A percentile compares a stretch with the other conserved stretches of the same genome.
phyloP scores from a whole-genome alignment of 2,797 vertebrate species.

The Tragelaphus eurycerus region DNA sequence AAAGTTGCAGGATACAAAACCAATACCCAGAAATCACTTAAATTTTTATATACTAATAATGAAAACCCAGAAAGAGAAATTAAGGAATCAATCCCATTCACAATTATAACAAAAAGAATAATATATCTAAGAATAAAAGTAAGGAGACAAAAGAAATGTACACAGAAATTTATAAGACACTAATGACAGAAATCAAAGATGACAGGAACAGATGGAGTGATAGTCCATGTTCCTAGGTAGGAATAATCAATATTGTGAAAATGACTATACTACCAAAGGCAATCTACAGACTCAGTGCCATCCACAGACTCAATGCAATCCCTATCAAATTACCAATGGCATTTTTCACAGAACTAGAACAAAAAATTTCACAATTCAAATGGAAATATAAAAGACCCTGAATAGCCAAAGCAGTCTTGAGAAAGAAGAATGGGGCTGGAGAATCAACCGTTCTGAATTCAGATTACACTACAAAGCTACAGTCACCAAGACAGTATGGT shows the following conservation, averaged over 20 bases:
- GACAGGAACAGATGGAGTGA: not conserved
- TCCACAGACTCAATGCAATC: not conserved
- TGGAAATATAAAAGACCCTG: not conserved
- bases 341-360: not conserved
- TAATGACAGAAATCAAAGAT: not conserved
- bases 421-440: not conserved
- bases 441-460: not conserved
- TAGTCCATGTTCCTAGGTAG: not conserved
- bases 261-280: not conserved
- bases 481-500: not conserved
- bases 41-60: not conserved
- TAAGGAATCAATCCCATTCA: not conserved
- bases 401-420: not conserved
- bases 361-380: not conserved
- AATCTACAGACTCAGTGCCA: not conserved
- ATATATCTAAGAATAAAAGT: not conserved
- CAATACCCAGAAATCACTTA: not conserved
- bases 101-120: not conserved
- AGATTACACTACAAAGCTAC: not conserved
- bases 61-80: not conserved
- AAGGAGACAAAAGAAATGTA: not conserved
- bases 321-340: not conserved
- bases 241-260: not conserved
- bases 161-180: not conserved
- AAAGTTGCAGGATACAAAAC: not conserved